These are phyloP conservation scores for Zenarchopterus dispar DNA, from an alignment of 2,797 vertebrate genomes.

Conservation along the genomic window DNA sequence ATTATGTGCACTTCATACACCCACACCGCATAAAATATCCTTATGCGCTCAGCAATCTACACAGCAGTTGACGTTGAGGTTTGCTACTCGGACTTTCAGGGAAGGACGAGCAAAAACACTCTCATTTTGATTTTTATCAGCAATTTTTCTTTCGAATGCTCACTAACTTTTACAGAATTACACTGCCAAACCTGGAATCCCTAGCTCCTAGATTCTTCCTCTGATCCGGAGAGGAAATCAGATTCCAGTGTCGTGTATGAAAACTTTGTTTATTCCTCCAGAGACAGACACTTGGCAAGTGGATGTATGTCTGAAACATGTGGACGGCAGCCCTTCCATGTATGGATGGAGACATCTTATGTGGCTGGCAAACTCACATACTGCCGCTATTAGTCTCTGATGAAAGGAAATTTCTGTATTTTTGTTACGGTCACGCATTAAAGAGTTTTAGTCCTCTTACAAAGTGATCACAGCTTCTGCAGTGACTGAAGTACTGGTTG, in stretches of 20 bases:
- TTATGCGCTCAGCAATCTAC: constrained; percentile 42
- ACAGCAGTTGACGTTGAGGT: constrained; percentile 1
- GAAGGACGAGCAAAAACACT: constrained; percentile 29
- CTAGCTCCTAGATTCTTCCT: constrained; percentile 34
- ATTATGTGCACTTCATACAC: constrained; percentile 34
- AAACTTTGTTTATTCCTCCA: constrained; percentile 61
- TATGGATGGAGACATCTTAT: constrained; percentile 37
- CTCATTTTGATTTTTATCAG: constrained; percentile 10
- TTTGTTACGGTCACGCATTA: constrained; percentile 31
- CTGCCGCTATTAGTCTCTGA: constrained; percentile 50
- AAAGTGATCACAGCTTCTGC: constrained; percentile 51
- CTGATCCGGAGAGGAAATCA: constrained; percentile 51
- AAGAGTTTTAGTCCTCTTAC: constrained; percentile 33
- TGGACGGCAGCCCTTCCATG: constrained; percentile 53
- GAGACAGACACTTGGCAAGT: constrained; percentile 54
- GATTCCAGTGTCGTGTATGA: constrained; percentile 54
- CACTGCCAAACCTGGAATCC: constrained; percentile 34
- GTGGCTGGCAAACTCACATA: constrained; percentile 10
- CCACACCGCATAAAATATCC: constrained; percentile 41
- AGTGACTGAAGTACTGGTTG: constrained; percentile 37
- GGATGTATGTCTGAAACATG: constrained; percentile 51
- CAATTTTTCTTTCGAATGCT: too few species aligned
- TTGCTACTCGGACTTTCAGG: not conserved
- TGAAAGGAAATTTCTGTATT: constrained; percentile 49
- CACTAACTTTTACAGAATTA: constrained; percentile 25